Percentiles rank a stretch among this genome's conserved stretches.
Evolutionary conservation across 2,888 invertebrate genomes (phyloP).

Genomic region (Caenorhabditis doughertyi): DNA sequence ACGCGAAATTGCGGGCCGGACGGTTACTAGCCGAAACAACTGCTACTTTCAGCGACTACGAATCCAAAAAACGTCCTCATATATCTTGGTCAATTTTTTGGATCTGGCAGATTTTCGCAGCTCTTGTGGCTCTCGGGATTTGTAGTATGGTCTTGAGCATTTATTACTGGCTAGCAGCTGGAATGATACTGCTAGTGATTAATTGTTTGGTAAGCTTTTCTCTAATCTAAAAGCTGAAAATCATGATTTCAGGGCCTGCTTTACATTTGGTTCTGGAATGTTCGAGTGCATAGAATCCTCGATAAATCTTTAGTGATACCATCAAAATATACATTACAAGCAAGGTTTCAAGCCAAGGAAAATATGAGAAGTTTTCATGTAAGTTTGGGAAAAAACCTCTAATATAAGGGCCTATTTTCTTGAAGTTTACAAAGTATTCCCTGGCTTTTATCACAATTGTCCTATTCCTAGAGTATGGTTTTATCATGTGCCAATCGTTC

Average conservation of each 20-base stretch:
- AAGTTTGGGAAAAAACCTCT: background rate
- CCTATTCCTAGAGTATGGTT: background rate
- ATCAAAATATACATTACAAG: conserved; percentile 20
- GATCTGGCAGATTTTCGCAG: background rate
- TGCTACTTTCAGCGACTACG: conserved; percentile 37
- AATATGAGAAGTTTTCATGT: conserved; percentile 27
- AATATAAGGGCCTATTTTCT: background rate
- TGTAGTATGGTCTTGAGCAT: conserved; percentile 4
- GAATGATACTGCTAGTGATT: background rate
- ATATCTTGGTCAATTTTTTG: conserved; percentile 8
- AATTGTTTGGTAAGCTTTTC: background rate
- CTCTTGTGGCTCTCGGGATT: background rate
- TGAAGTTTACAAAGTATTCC: conserved; percentile 17
- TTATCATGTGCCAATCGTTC: background rate
- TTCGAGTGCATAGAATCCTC: conserved; percentile 21
- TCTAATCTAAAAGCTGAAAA: background rate
- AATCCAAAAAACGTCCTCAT: conserved; percentile 4
- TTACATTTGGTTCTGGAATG: conserved; percentile 40
- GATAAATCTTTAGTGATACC: conserved; percentile 14
- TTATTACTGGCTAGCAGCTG: background rate
- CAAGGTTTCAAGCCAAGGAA: conserved; percentile 40
- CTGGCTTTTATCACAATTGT: background rate
- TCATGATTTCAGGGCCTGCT: background rate
- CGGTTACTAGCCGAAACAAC: too few relatives aligned
- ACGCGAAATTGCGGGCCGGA: too few relatives aligned